Evolutionary conservation across 2,888 invertebrate genomes (phyloP).

Genomic region (Drosophila mimetica): DNA sequence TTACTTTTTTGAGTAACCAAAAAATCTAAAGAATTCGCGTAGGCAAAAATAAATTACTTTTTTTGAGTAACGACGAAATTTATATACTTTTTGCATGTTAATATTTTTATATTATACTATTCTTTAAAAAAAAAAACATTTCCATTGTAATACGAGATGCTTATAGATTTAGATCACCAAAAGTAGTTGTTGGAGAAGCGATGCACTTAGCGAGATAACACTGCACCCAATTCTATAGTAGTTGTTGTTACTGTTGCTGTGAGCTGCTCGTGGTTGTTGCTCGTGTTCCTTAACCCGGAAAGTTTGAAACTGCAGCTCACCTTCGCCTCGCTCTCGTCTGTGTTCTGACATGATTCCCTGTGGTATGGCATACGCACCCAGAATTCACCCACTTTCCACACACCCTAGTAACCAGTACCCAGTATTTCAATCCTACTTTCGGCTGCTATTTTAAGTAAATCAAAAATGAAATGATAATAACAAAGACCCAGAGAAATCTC

Average conservation of each 20-base stretch:
- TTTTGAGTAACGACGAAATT: not conserved
- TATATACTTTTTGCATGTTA: not conserved
- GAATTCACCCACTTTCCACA: constrained; percentile 15
- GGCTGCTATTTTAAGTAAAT: not conserved
- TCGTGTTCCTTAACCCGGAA: constrained; percentile 32
- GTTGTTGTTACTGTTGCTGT: constrained; percentile 39
- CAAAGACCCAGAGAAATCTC: constrained; percentile 22
- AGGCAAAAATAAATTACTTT: not conserved
- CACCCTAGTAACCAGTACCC: not conserved
- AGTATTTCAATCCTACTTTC: not conserved
- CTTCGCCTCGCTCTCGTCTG: constrained; percentile 40
- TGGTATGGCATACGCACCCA: constrained; percentile 20
- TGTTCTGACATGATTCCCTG: constrained; percentile 15
- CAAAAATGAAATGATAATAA: constrained; percentile 1
- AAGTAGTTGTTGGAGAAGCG: not conserved
- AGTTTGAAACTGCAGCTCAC: constrained; percentile 26
- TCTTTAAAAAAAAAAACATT: not conserved
- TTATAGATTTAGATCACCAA: not conserved
- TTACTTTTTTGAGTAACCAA: too few species aligned
- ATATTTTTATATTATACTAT: not conserved
- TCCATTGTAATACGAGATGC: not conserved
- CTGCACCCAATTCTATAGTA: constrained; percentile 20
- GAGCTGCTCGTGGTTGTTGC: constrained; percentile 32
- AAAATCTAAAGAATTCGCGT: too few species aligned
- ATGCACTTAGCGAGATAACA: constrained; percentile 9